Conservation (phyloP, 92 coral and sea anemone species). For the Metridium senile region DNA sequence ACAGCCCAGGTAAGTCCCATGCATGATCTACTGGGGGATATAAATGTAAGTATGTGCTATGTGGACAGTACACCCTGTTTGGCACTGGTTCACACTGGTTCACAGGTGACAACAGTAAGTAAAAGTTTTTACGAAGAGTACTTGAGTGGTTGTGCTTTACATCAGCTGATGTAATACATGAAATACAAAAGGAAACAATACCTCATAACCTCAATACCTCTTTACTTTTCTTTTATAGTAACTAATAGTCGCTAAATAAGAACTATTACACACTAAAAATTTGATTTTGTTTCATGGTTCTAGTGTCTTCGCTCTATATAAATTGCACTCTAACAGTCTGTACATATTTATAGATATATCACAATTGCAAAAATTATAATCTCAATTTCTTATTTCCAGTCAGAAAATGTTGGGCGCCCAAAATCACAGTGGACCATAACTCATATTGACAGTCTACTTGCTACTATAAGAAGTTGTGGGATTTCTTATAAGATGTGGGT, state of each 20-base stretch:
- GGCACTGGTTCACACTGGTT: conserved; percentile 15
- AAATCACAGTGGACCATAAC: neutral
- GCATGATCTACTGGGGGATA: neutral
- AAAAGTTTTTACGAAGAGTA: conserved; percentile 1
- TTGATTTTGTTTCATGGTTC: too few species aligned
- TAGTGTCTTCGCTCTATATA: too few species aligned
- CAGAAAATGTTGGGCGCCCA: neutral
- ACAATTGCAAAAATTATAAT: too few species aligned
- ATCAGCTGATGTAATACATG: neutral
- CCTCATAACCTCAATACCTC: too few species aligned
- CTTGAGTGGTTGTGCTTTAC: neutral
- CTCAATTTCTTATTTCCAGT: too few species aligned
- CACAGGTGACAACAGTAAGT: conserved; percentile 15
- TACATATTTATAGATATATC: too few species aligned
- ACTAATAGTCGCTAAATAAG: too few species aligned
- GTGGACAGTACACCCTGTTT: conserved; percentile 6
- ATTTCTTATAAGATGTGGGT: conserved; percentile 12
- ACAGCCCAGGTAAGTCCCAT: neutral
- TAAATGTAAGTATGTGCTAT: conserved; percentile 25
- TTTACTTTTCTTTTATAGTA: too few species aligned
- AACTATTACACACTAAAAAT: too few species aligned
- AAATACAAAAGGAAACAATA: too few species aligned
- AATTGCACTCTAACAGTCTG: too few species aligned
- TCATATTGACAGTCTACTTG: neutral
- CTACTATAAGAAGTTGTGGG: conserved; percentile 22